Conservation (phyloP, 2,113 vertebrate genomes). For the Nestor notabilis region DNA sequence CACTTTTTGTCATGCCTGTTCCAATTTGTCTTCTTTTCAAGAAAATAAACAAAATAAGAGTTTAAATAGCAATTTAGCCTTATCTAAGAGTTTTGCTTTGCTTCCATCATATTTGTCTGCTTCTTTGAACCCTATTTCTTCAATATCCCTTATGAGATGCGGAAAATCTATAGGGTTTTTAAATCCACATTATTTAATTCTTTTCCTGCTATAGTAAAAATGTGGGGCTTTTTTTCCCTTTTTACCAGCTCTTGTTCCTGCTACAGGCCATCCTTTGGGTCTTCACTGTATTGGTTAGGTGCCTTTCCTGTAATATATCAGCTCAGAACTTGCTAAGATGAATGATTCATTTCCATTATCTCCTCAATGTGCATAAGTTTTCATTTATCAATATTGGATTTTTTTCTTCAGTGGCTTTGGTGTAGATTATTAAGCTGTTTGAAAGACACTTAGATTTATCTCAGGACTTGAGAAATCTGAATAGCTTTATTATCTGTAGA, state of each 20-base stretch:
- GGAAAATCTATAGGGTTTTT: not conserved
- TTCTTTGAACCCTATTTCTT: constrained; percentile 2
- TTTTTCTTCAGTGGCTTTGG: not conserved
- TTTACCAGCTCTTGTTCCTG: not conserved
- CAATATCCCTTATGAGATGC: not conserved
- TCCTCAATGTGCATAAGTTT: not conserved
- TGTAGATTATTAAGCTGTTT: not conserved
- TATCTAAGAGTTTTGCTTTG: not conserved
- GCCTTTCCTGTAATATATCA: not conserved
- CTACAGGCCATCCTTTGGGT: not conserved
- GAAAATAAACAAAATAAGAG: constrained; percentile 49
- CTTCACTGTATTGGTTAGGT: not conserved
- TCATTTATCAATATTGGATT: constrained; percentile 15
- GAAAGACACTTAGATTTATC: not conserved
- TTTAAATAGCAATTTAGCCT: constrained; percentile 25
- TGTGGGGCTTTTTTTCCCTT: too few species aligned
- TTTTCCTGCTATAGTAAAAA: not conserved
- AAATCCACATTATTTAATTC: not conserved
- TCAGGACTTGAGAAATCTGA: not conserved
- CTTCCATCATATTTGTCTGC: not conserved
- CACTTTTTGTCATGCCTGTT: constrained; percentile 38
- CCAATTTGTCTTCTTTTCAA: constrained; percentile 37
- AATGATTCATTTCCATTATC: not conserved
- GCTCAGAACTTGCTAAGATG: not conserved
- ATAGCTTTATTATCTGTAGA: not conserved